Evolutionary conservation across 2,797 vertebrate genomes (phyloP).

Genomic region (Dendrocincla tyrannina): DNA sequence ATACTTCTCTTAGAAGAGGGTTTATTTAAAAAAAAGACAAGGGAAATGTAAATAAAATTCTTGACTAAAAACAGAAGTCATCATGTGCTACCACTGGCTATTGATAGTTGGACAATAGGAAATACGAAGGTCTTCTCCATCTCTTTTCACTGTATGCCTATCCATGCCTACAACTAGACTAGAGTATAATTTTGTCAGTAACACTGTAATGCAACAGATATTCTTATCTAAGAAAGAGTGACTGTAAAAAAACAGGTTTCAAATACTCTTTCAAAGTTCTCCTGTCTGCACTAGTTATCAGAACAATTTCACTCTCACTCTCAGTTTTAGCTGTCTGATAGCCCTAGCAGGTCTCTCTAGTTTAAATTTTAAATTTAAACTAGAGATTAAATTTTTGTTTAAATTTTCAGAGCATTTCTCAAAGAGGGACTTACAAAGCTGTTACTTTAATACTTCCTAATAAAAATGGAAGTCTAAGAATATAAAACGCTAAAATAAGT

Average conservation of each 20-base stretch:
- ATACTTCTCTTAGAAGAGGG: not conserved
- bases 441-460: not conserved
- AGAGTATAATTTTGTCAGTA: not conserved
- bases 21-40: not conserved
- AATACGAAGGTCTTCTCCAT: not conserved
- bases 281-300: not conserved
- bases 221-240: not conserved
- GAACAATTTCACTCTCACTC: not conserved
- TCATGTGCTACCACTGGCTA: not conserved
- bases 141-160: not conserved
- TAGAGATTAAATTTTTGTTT: no score
- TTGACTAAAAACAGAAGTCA: not conserved
- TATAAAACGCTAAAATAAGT: not conserved
- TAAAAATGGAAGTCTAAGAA: not conserved
- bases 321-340: not conserved
- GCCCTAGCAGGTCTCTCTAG: not conserved
- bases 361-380: no score
- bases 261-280: not conserved
- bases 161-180: not conserved
- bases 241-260: not conserved
- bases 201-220: not conserved
- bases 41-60: not conserved
- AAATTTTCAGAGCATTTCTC: not conserved
- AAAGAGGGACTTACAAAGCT: not conserved
- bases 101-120: not conserved